These are phyloP conservation scores for Stigmatopora nigra DNA, from an alignment of 2,113 vertebrate genomes.

Conservation along the genomic window DNA sequence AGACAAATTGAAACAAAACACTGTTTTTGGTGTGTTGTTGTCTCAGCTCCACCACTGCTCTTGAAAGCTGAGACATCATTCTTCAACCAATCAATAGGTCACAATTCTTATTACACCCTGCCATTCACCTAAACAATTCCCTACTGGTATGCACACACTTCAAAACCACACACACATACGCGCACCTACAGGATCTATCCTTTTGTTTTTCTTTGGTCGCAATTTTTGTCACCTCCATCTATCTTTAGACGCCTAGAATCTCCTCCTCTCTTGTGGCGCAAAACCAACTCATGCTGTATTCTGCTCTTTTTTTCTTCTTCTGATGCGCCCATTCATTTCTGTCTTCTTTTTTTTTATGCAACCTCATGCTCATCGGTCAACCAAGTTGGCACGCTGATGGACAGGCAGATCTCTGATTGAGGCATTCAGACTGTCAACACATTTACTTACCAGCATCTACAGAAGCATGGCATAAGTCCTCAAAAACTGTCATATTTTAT, in stretches of 20 bases:
- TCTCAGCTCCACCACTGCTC: conserved; percentile 6
- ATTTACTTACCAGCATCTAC: conserved; percentile 43
- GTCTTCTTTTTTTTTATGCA: conserved; percentile 47
- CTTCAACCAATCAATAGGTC: conserved; percentile 56
- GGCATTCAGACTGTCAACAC: conserved; percentile 51
- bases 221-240: not conserved
- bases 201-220: conserved; percentile 18
- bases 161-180: conserved; percentile 18
- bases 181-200: conserved; percentile 15
- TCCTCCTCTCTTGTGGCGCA: conserved; percentile 15
- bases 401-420: conserved; percentile 44
- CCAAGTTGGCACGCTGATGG: conserved; percentile 39
- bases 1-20: conserved; percentile 18
- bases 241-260: conserved; percentile 7
- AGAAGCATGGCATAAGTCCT: not conserved
- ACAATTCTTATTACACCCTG: conserved; percentile 56
- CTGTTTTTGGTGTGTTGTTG: conserved; percentile 18
- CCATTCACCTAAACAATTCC: conserved; percentile 39
- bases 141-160: conserved; percentile 2
- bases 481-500: not conserved
- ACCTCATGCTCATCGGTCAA: conserved; percentile 50
- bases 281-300: conserved; percentile 5
- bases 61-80: conserved; percentile 33
- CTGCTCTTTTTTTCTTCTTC: conserved; percentile 13
- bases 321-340: conserved; percentile 27